Conservation (phyloP, 2,888 invertebrate species). For the Cecidostiba fungosa region DNA sequence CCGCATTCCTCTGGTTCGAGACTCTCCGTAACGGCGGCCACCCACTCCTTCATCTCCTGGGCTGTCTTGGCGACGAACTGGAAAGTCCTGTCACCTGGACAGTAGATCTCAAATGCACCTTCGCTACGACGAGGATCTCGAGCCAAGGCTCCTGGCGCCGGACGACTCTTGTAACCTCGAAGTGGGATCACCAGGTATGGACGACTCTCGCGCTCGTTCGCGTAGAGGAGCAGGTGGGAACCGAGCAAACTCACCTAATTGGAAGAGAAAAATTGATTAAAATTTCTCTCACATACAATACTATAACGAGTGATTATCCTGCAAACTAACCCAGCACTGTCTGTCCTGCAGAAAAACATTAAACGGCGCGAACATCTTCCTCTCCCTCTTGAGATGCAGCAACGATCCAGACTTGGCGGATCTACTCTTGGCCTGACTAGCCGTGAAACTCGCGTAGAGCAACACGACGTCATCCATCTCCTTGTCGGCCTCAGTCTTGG, state of each 20-base stretch:
- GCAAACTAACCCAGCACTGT: constrained; percentile 72
- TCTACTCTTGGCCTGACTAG: constrained; percentile 68
- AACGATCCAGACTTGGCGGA: constrained; percentile 73
- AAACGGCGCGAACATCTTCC: constrained; percentile 68
- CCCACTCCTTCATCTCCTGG: constrained; percentile 78
- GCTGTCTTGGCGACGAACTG: constrained; percentile 74
- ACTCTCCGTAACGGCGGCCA: constrained; percentile 66
- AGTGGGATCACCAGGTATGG: constrained; percentile 72
- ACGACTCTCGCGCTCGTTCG: constrained; percentile 72
- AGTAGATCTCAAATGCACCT: constrained; percentile 75
- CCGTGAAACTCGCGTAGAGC: constrained; percentile 71
- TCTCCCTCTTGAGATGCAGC: constrained; percentile 68
- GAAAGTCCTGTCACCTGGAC: constrained; percentile 74
- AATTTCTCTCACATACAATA: background rate
- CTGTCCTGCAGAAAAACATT: constrained; percentile 70
- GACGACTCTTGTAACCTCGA: constrained; percentile 74
- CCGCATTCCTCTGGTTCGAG: constrained; percentile 4
- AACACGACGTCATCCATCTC: constrained; percentile 66
- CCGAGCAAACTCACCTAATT: constrained; percentile 71
- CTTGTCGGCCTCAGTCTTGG: constrained; percentile 29
- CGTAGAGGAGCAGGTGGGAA: constrained; percentile 74
- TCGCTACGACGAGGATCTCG: constrained; percentile 73
- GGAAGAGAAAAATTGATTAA: background rate
- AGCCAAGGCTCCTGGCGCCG: constrained; percentile 70
- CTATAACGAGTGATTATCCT: background rate